Evolutionary conservation across 2,797 vertebrate species (phyloP).

Genomic region (Malacoctenus gilli): DNA sequence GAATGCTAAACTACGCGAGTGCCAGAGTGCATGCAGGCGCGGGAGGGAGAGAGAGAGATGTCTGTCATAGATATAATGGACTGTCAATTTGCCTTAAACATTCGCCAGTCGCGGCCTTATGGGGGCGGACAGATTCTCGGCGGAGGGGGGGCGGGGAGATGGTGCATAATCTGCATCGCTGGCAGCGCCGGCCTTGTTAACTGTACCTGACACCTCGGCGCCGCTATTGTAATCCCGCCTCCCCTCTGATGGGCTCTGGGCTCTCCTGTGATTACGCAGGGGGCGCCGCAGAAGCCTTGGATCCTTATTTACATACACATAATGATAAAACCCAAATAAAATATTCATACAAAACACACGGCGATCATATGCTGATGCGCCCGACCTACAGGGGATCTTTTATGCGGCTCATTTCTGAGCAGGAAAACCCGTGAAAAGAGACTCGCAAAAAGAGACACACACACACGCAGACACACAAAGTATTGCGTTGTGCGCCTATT

Average conservation of each 20-base stretch:
- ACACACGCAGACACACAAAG: neutral
- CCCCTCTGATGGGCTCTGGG: slow-evolving; percentile 42
- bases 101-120: slow-evolving; percentile 10
- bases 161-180: slow-evolving; percentile 21
- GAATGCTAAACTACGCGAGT: slow-evolving; percentile 16
- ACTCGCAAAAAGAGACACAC: neutral
- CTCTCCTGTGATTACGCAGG: slow-evolving; percentile 42
- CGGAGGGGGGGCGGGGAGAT: slow-evolving; percentile 3
- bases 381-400: neutral
- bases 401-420: slow-evolving; percentile 12
- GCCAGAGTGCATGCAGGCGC: neutral
- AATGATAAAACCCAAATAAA: slow-evolving; percentile 45
- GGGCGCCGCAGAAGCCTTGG: slow-evolving; percentile 44
- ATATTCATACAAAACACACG: slow-evolving; percentile 54
- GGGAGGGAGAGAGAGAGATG: slow-evolving; percentile 4
- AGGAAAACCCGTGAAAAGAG: no score
- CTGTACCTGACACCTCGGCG: slow-evolving; percentile 41
- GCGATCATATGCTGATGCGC: no score
- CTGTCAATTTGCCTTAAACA: slow-evolving; percentile 33
- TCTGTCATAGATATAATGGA: slow-evolving; percentile 13
- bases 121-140: slow-evolving; percentile 31
- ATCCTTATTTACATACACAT: slow-evolving; percentile 27
- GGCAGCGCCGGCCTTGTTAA: slow-evolving; percentile 64
- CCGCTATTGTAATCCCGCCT: slow-evolving; percentile 25
- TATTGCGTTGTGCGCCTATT: slow-evolving; percentile 7